Percentiles rank a stretch among this genome's conserved stretches.
Evolutionary conservation across 2,113 vertebrate genomes (phyloP).

Genomic region (Catharus bicknelli): DNA sequence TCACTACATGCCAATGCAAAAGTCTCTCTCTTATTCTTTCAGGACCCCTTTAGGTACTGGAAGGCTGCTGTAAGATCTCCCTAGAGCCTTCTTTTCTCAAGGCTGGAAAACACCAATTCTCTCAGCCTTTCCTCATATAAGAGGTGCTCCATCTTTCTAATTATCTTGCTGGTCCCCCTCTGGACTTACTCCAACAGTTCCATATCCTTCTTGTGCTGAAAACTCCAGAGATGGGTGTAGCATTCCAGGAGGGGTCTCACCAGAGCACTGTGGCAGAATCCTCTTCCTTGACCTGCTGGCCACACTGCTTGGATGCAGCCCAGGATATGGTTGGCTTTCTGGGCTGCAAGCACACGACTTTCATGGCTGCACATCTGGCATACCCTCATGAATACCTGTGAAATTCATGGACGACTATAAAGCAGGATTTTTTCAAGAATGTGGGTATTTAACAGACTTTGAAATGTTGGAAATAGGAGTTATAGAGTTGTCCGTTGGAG

Average conservation of each 20-base stretch:
- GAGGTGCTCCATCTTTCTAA: neutral
- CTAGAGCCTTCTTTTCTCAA: neutral
- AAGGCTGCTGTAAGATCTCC: neutral
- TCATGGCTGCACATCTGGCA: neutral
- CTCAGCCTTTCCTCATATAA: neutral
- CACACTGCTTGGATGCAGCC: neutral
- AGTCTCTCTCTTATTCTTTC: neutral
- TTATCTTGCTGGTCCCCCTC: neutral
- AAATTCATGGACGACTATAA: neutral
- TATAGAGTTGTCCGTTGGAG: neutral
- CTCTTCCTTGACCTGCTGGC: neutral
- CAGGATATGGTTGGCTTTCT: neutral
- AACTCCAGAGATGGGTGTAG: neutral
- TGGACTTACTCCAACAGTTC: neutral
- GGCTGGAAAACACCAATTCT: neutral
- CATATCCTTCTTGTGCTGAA: neutral
- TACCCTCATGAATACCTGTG: neutral
- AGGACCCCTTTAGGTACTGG: neutral
- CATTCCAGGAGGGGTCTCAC: neutral
- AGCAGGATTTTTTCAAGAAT: neutral
- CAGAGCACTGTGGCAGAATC: neutral
- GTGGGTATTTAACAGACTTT: neutral
- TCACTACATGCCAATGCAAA: neutral
- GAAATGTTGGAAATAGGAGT: neutral
- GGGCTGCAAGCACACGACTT: neutral